A percentile compares a stretch with the other conserved stretches of the same genome.
phyloP scores from a whole-genome alignment of 2,888 invertebrate genomes.

The Xylocampa areola region DNA sequence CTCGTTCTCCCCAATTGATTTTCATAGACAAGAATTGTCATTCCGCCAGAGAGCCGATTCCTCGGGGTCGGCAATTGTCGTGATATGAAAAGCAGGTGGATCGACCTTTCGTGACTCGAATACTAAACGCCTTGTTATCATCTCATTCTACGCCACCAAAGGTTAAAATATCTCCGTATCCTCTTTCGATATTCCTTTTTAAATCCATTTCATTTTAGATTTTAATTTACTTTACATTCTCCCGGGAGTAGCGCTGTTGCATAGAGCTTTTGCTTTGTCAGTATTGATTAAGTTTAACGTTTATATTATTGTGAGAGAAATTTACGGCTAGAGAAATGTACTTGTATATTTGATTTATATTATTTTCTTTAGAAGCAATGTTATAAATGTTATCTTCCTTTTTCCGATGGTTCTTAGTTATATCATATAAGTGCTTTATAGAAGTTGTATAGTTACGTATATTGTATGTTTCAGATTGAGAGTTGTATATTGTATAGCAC shows the following conservation, averaged over 20 bases:
- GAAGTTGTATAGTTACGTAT: neutral
- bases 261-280: conserved; percentile 41
- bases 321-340: conserved; percentile 13
- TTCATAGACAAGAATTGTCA: conserved; percentile 86
- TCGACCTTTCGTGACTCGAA: conserved; percentile 82
- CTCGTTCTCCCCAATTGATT: conserved; percentile 85
- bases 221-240: conserved; percentile 70
- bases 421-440: neutral
- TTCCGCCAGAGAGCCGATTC: conserved; percentile 81
- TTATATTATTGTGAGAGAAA: conserved; percentile 37
- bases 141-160: conserved; percentile 80
- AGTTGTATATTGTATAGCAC: neutral
- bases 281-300: conserved; percentile 48
- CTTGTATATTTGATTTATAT: conserved; percentile 18
- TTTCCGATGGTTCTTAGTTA: conserved; percentile 5
- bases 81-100: conserved; percentile 89
- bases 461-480: no score
- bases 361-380: conserved; percentile 4
- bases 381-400: neutral
- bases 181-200: conserved; percentile 75
- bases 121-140: conserved; percentile 86
- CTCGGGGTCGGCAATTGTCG: conserved; percentile 86
- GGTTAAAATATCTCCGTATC: conserved; percentile 79
- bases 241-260: conserved; percentile 56
- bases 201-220: conserved; percentile 71